Evolutionary conservation across 2,888 invertebrate species (phyloP).

Genomic region (Melangyna quadrimaculata): DNA sequence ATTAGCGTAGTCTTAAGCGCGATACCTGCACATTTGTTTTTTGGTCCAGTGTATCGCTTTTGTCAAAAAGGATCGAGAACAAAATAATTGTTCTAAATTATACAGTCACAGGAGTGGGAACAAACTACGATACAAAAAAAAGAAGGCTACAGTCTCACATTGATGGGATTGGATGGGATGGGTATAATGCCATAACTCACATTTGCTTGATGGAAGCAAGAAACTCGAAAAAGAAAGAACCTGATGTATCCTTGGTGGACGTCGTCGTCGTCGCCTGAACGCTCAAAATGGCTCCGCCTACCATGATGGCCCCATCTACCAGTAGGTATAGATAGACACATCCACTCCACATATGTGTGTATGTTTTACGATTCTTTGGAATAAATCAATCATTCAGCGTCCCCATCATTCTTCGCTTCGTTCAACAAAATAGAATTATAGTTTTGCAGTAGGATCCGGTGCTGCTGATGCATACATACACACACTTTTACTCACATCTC

Average conservation of each 20-base stretch:
- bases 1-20: background rate
- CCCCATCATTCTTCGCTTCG: conserved; percentile 72
- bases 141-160: background rate
- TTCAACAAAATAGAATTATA: conserved; percentile 72
- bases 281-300: conserved; percentile 65
- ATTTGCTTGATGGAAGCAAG: conserved; percentile 49
- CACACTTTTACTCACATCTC: conserved; percentile 43
- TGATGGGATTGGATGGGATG: background rate
- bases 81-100: conserved; percentile 5
- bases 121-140: background rate
- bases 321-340: conserved; percentile 30
- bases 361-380: conserved; percentile 71
- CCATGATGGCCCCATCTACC: conserved; percentile 43
- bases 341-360: conserved; percentile 41
- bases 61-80: background rate
- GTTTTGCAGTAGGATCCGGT: conserved; percentile 67
- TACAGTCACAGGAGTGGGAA: background rate
- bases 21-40: background rate
- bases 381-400: conserved; percentile 72
- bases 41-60: background rate
- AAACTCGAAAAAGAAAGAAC: conserved; percentile 46
- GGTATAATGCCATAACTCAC: conserved; percentile 55
- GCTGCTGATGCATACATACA: conserved; percentile 40
- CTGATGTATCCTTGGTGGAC: conserved; percentile 43
- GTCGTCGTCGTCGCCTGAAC: background rate